Evolutionary conservation across 2,888 invertebrate species (phyloP), one percentile per base, ranked within the genome.

Genomic region (Tipula confusa): DNA sequence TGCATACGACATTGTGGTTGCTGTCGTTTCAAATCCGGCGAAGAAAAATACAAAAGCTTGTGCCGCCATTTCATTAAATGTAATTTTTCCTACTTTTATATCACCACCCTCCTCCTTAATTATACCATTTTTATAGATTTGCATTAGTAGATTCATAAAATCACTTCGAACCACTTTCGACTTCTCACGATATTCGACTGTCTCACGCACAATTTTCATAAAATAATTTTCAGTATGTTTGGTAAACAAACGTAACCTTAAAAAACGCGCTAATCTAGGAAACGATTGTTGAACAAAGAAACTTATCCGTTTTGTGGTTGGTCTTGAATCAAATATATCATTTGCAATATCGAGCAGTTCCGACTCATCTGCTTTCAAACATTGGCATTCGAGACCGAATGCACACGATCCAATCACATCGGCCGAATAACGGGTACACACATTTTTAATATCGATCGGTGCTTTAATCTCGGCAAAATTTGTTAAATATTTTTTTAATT

Each of bases 81-180:
- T 79, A 79, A 79, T 79, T 79, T 79, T 79, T 79, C 79, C 79
- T 24, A 79, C 79, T 79, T 79, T 24, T 28, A 28, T 28, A 79
- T 79, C 79, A 24, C 79, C 79, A 29, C 29, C 15, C n/a, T 81
- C 80, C 18, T 64, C 83, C n/a, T 79, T 80, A 33, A 81, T 15
- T 2, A 15, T 81, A n/a, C 80, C 80, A n/a, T 81, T 29, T 5
- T 31, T 82, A 6, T 85, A 91, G 29, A 92, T 86, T 80, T 92
- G 89, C 29, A 91, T 88, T 81, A 92, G 87, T 1, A 92, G 86
- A 85, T 93, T 91, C 83, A 93, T 87, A 84, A 91, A 92, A 85
- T 92, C 91, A 64, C 90, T 90, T 11, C 91, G 85, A 85, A 88
- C 85, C 29, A 88, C 84, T 7, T 88, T 86, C 83, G 87, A 86